Percentiles rank a stretch among this genome's conserved stretches.
Evolutionary conservation across 2,797 vertebrate genomes (phyloP).

Genomic region (Cossypha caffra): DNA sequence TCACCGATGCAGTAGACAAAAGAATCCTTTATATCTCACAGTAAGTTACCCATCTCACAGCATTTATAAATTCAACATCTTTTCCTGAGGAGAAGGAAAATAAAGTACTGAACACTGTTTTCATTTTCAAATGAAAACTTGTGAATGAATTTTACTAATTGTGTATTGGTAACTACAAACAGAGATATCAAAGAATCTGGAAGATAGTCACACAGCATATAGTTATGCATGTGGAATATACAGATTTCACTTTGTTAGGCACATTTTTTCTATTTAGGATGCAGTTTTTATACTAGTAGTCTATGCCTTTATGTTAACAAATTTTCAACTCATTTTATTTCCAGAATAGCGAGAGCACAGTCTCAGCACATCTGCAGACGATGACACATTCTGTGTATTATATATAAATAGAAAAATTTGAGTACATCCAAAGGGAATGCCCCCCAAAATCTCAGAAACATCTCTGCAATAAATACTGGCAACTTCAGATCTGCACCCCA

Average conservation of each 20-base stretch:
- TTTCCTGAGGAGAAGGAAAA: neutral
- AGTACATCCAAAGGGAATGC: neutral
- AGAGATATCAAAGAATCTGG: neutral
- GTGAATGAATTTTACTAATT: neutral
- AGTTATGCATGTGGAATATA: neutral
- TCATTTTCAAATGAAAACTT: neutral
- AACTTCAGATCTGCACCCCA: neutral
- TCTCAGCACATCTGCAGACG: neutral
- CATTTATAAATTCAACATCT: neutral
- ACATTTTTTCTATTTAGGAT: neutral
- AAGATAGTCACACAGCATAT: neutral
- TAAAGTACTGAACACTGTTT: neutral
- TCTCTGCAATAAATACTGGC: neutral
- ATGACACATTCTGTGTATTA: neutral
- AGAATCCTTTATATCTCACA: neutral
- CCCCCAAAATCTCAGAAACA: neutral
- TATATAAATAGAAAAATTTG: neutral
- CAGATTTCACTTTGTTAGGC: neutral
- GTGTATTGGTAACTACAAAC: neutral
- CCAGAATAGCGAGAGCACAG: neutral
- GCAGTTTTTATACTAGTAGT: neutral
- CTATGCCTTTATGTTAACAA: neutral
- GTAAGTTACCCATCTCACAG: neutral
- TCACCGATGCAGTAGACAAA: neutral
- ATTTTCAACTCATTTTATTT: neutral